Evolutionary conservation across 2,113 vertebrate genomes (phyloP).

Genomic region (Tragulus kanchil): DNA sequence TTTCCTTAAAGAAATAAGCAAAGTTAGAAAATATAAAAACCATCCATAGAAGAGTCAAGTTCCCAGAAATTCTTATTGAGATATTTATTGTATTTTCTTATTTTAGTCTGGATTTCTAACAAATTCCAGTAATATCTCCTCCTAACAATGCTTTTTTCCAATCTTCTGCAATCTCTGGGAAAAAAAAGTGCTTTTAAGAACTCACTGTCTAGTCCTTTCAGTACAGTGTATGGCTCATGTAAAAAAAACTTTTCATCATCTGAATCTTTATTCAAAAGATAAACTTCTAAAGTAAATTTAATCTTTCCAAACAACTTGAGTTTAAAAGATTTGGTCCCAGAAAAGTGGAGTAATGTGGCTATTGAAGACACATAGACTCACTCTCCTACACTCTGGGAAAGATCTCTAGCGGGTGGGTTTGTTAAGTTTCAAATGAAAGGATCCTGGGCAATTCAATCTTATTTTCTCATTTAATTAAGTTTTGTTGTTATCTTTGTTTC

Average conservation of each 20-base stretch:
- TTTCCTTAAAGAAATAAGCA: conserved; percentile 31
- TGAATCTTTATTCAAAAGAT: conserved; percentile 11
- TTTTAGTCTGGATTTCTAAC: conserved; percentile 47
- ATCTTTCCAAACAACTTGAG: not conserved
- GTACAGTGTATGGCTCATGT: conserved; percentile 15
- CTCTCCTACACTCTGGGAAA: not conserved
- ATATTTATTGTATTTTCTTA: conserved; percentile 11
- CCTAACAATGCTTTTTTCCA: not conserved
- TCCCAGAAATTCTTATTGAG: not conserved
- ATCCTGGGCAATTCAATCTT: not conserved
- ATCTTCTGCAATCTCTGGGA: not conserved
- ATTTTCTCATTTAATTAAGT: not conserved
- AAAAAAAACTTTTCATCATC: conserved; percentile 41
- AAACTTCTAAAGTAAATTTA: conserved; percentile 51
- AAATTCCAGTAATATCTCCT: conserved; percentile 35
- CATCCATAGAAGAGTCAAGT: not conserved
- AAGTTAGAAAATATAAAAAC: conserved; percentile 39
- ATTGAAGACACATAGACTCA: not conserved
- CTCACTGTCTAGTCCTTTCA: conserved; percentile 18
- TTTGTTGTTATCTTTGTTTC: not conserved
- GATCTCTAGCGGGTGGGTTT: not conserved
- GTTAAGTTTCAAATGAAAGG: not conserved
- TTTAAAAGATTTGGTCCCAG: not conserved
- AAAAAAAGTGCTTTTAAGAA: conserved; percentile 55
- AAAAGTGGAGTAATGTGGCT: not conserved